Percentiles rank a stretch among this genome's conserved stretches.
phyloP scores from a whole-genome alignment of 2,113 vertebrate genomes.

The Embiotoca jacksoni region DNA sequence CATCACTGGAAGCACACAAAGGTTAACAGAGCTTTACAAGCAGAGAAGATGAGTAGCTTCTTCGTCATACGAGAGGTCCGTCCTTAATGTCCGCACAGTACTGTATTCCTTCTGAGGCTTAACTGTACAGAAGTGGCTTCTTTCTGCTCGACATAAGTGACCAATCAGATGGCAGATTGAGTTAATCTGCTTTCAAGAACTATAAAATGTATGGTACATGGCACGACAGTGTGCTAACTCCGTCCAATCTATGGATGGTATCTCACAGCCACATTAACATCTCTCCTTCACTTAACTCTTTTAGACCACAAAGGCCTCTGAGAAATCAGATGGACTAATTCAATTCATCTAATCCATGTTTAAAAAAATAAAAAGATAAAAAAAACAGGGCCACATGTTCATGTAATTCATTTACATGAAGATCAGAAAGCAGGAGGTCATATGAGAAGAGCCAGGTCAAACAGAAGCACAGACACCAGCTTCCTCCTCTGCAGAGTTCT shows the following conservation, averaged over 20 bases:
- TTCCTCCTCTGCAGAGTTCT: background rate
- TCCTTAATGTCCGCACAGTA: background rate
- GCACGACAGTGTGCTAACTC: conserved; percentile 56
- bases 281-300: conserved; percentile 68
- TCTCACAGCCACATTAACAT: conserved; percentile 41
- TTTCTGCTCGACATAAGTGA: conserved; percentile 29
- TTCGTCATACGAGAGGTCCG: conserved; percentile 16
- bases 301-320: conserved; percentile 61
- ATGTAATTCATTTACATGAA: conserved; percentile 72
- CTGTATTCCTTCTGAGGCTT: conserved; percentile 27
- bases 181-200: conserved; percentile 56
- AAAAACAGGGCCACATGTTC: conserved; percentile 59
- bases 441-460: conserved; percentile 45
- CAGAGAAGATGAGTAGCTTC: conserved; percentile 50
- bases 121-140: conserved; percentile 19
- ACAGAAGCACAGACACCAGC: conserved; percentile 46
- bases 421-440: conserved; percentile 65
- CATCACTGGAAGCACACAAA: conserved; percentile 42
- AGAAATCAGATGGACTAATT: conserved; percentile 68
- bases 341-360: conserved; percentile 65
- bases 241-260: conserved; percentile 63
- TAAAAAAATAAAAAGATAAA: conserved; percentile 9
- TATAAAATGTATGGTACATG: conserved; percentile 38
- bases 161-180: conserved; percentile 56
- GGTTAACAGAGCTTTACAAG: conserved; percentile 56